Evolutionary conservation across 2,113 vertebrate species (phyloP).

Genomic region (Gila orcuttii): DNA sequence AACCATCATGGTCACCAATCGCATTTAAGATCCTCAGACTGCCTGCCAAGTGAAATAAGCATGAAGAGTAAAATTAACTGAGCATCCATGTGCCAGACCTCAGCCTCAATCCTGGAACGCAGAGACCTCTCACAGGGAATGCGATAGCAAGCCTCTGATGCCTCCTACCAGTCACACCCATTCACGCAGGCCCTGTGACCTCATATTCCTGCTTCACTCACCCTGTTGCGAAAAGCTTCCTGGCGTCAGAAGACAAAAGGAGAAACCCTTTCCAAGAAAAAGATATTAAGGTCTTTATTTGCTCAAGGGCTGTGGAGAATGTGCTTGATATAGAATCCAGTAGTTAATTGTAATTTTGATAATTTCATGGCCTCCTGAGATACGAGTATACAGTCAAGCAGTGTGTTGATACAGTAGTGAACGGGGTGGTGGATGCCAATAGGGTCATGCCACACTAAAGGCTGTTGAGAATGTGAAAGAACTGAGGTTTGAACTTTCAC

Average conservation of each 20-base stretch:
- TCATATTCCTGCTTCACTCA: constrained; percentile 25
- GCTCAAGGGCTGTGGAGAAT: constrained; percentile 47
- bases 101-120: constrained; percentile 78
- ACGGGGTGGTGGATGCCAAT: constrained; percentile 18
- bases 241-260: constrained; percentile 47
- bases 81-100: constrained; percentile 80
- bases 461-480: constrained; percentile 30
- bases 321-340: constrained; percentile 48
- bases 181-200: constrained; percentile 37
- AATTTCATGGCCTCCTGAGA: constrained; percentile 46
- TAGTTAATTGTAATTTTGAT: constrained; percentile 53
- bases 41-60: constrained; percentile 83
- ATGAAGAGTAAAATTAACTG: constrained; percentile 82
- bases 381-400: constrained; percentile 27
- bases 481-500: constrained; percentile 47
- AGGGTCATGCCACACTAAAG: constrained; percentile 17
- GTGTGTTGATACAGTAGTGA: constrained; percentile 50
- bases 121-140: constrained; percentile 48
- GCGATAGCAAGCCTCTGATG: constrained; percentile 38
- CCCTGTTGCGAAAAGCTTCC: constrained; percentile 33
- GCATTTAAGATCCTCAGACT: constrained; percentile 74
- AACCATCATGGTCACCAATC: constrained; percentile 52
- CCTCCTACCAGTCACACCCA: constrained; percentile 59
- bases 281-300: constrained; percentile 48
- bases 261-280: constrained; percentile 44